phyloP scores from a whole-genome alignment of 2,113 vertebrate genomes.

The Redunca redunca region DNA sequence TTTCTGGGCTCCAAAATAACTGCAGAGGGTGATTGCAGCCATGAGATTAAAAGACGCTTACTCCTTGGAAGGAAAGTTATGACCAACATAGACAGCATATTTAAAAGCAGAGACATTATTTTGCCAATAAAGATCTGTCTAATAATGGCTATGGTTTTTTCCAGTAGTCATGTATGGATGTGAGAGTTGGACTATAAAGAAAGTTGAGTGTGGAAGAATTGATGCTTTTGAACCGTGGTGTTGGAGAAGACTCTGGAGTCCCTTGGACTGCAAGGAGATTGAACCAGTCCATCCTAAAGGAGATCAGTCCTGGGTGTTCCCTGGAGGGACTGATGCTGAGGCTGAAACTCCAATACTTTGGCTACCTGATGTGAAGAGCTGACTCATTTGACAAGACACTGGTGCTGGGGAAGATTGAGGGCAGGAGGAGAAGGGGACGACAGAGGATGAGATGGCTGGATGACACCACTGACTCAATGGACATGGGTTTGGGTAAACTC shows the following conservation, averaged over 20 bases:
- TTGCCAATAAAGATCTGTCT: not conserved
- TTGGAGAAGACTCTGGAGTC: not conserved
- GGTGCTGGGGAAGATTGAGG: not conserved
- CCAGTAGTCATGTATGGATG: not conserved
- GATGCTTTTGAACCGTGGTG: not conserved
- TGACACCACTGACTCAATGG: accelerated
- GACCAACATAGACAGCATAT: not conserved
- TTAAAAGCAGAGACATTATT: not conserved
- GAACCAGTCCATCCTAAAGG: not conserved
- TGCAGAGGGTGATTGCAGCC: not conserved
- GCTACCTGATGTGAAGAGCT: accelerated
- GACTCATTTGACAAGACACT: not conserved
- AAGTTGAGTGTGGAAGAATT: accelerated
- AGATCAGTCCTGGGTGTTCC: not conserved
- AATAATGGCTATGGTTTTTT: not conserved
- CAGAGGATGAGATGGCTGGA: not conserved
- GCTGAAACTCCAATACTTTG: not conserved
- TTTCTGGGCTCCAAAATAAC: not conserved
- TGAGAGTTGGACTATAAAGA: not conserved
- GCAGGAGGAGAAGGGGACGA: not conserved
- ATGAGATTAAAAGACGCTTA: not conserved
- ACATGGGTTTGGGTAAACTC: not conserved
- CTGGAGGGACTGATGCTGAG: not conserved
- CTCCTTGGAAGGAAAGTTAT: not conserved
- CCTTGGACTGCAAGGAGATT: not conserved